phyloP scores from a whole-genome alignment of 2,888 invertebrate species.

The Protophormia terraenovae region DNA sequence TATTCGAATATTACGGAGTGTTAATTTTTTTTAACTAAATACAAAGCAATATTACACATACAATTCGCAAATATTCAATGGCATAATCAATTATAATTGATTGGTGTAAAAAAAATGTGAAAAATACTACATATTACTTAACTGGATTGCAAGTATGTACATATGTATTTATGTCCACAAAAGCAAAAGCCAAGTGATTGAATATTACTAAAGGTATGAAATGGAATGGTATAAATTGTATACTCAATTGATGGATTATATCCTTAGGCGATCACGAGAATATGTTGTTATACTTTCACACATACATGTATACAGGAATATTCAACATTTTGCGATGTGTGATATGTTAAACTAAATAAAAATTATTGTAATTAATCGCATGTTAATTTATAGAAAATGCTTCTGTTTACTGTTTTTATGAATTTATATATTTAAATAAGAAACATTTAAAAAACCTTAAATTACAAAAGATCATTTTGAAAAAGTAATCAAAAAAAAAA shows the following conservation, averaged over 20 bases:
- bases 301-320: not conserved
- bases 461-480: not conserved
- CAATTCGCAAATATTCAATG: not conserved
- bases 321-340: not conserved
- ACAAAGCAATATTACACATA: not conserved
- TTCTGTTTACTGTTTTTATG: constrained; percentile 58
- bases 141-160: not conserved
- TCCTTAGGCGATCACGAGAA: constrained; percentile 59
- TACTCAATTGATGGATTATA: constrained; percentile 64
- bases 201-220: constrained; percentile 32
- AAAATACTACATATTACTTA: too few relatives aligned
- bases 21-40: not conserved
- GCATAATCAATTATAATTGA: constrained; percentile 50
- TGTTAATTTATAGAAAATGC: constrained; percentile 56
- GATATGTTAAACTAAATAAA: constrained; percentile 50
- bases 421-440: constrained; percentile 34
- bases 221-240: constrained; percentile 14
- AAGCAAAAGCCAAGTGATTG: constrained; percentile 37
- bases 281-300: constrained; percentile 33
- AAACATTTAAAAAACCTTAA: constrained; percentile 24
- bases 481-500: not conserved
- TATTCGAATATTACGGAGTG: not conserved
- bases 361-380: constrained; percentile 64
- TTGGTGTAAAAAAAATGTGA: constrained; percentile 25
- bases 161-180: not conserved